These are phyloP conservation scores for Phyllostomus hastatus DNA, from an alignment of 2,113 vertebrate species.

Conservation along the genomic window DNA sequence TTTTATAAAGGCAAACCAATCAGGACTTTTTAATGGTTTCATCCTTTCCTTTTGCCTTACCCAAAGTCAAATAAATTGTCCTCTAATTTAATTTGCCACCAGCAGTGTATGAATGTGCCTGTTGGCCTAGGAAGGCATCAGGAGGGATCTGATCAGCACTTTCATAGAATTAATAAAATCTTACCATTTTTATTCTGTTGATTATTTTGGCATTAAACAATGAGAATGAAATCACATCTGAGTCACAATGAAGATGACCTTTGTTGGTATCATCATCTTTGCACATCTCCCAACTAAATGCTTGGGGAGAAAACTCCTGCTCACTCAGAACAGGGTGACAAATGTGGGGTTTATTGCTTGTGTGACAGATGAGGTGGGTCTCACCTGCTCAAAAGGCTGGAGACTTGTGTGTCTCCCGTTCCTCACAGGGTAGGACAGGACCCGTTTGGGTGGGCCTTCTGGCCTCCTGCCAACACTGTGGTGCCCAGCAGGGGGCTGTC, in stretches of 20 bases:
- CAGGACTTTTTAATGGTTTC: background rate
- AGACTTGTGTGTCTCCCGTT: background rate
- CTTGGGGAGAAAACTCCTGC: background rate
- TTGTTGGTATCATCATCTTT: background rate
- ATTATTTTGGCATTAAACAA: background rate
- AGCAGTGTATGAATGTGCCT: background rate
- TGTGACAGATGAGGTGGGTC: background rate
- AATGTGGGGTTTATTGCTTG: background rate
- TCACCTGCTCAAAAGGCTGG: background rate
- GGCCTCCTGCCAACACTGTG: background rate
- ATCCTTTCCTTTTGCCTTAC: background rate
- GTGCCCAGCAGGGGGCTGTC: constrained; percentile 47
- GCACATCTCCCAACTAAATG: background rate
- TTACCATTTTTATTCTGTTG: background rate
- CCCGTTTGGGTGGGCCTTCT: background rate
- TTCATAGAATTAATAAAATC: background rate
- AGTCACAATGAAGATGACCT: background rate
- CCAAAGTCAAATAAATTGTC: background rate
- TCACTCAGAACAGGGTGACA: background rate
- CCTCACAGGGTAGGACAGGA: background rate
- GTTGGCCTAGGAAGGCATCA: background rate
- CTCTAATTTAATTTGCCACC: background rate
- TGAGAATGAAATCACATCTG: background rate
- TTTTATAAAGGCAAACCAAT: background rate
- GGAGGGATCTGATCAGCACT: background rate